Evolutionary conservation across 2,888 invertebrate species (phyloP), one percentile per base, ranked within the genome.

Genomic region (Plagiodera versicolora): DNA sequence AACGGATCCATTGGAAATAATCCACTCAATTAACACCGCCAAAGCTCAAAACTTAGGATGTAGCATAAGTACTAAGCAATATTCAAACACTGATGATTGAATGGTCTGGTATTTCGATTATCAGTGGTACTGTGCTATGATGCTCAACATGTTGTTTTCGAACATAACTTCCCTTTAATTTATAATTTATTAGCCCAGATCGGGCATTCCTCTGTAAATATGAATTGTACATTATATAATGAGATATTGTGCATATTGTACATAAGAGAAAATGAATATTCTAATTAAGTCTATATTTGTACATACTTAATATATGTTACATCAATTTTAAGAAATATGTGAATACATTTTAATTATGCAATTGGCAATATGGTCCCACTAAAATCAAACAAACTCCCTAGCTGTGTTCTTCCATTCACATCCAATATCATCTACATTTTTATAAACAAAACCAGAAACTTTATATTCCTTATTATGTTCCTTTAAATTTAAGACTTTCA

Each of bases 311-410:
- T 72, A 70, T 73, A 70, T 73, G 71, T 69, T 70, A 70, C 69
- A 77, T 77, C 76, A 75, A 76, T 77, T 77, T 79, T 75, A 77
- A 77, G 75, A 70, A 70, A 71, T 75, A 76, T 77, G 77, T 79
- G 73, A 79, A 77, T 77, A 75, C 75, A 75, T 49, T 62, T 58
- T 74, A 72, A 69, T 68, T 60, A 66, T 60, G 60, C 70, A 74
- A 74, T 76, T 75, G 75, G 78, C 78, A 76, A 77, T 78, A 77
- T 78, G 74, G 74, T 74, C 74, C 70, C 74, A 74, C 73, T 73
- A 68, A 60, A 71, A 69, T 68, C 66, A 61, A 65, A 68, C 61
- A 20, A 63, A 65, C 73, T 74, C 72, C 74, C 74, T 70, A 65
- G 70, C 72, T 73, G 70, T 19, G 30, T 50, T 60, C 24, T n/a